Evolutionary conservation across 1,140 invertebrate species (phyloP).

Genomic region (Tachypleus tridentatus): DNA sequence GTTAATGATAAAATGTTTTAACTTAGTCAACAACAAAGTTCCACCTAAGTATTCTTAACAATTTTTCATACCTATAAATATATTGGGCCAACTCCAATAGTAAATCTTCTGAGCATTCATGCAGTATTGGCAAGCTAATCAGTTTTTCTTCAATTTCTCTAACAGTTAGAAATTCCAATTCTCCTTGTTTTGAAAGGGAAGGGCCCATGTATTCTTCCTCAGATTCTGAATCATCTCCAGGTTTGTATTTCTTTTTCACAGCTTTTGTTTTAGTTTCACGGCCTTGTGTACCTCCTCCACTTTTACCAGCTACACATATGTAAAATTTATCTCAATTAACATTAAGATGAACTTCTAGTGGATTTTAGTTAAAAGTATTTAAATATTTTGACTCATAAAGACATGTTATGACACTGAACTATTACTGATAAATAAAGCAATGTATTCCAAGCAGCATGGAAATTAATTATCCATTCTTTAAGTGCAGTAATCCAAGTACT

Average conservation of each 20-base stretch:
- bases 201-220: slow-evolving; percentile 36
- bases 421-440: too few relatives aligned
- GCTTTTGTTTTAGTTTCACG: slow-evolving; percentile 92
- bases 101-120: slow-evolving; percentile 39
- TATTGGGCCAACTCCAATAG: slow-evolving; percentile 7
- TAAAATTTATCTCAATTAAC: too few relatives aligned
- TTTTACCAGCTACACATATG: slow-evolving; percentile 48
- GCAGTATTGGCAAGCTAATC: slow-evolving; percentile 39
- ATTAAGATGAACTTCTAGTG: too few relatives aligned
- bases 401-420: too few relatives aligned
- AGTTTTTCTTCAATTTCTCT: slow-evolving; percentile 57
- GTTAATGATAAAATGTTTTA: too few relatives aligned
- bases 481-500: too few relatives aligned
- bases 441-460: too few relatives aligned
- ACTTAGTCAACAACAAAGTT: too few relatives aligned
- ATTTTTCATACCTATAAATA: slow-evolving; percentile 10
- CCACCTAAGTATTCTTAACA: too few relatives aligned
- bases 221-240: slow-evolving; percentile 39
- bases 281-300: slow-evolving; percentile 79
- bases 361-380: too few relatives aligned
- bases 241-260: slow-evolving; percentile 60
- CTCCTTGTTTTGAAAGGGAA: slow-evolving; percentile 29
- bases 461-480: too few relatives aligned
- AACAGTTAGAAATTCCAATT: slow-evolving; percentile 49
- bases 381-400: too few relatives aligned